Evolutionary conservation across 1,140 invertebrate species (phyloP).

Genomic region (Drosophila malerkotliana): DNA sequence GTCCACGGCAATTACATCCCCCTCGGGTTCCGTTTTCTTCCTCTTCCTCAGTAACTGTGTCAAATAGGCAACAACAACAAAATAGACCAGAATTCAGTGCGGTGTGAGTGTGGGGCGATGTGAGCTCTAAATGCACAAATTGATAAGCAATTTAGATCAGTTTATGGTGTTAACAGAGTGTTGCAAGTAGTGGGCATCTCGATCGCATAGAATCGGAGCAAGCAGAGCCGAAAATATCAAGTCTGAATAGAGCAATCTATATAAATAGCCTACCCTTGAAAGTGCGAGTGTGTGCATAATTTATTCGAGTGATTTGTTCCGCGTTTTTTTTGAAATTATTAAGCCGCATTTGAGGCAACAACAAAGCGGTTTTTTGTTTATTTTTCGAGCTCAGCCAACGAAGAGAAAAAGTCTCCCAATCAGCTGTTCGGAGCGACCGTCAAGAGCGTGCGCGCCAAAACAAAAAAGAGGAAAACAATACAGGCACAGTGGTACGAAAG

Average conservation of each 20-base stretch:
- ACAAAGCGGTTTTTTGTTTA: slow-evolving; percentile 56
- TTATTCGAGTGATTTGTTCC: slow-evolving; percentile 62
- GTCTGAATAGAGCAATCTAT: slow-evolving; percentile 16
- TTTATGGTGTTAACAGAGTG: neutral
- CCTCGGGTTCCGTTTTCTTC: slow-evolving; percentile 16
- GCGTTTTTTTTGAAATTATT: slow-evolving; percentile 50
- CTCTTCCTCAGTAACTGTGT: slow-evolving; percentile 58
- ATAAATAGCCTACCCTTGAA: slow-evolving; percentile 42
- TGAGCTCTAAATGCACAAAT: slow-evolving; percentile 29
- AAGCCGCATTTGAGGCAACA: slow-evolving; percentile 21
- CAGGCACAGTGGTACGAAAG: slow-evolving; percentile 42
- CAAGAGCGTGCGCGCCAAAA: slow-evolving; percentile 61
- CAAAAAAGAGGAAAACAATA: slow-evolving; percentile 21
- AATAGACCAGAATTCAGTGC: slow-evolving; percentile 18
- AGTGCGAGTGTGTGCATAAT: slow-evolving; percentile 43
- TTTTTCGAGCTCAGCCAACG: slow-evolving; percentile 52
- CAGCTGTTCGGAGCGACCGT: slow-evolving; percentile 57
- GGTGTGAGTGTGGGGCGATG: slow-evolving; percentile 11
- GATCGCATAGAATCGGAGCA: slow-evolving; percentile 10
- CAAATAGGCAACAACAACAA: slow-evolving; percentile 40
- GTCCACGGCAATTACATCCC: neutral
- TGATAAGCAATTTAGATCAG: slow-evolving; percentile 33
- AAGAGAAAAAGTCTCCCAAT: slow-evolving; percentile 53
- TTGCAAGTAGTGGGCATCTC: neutral
- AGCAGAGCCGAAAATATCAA: slow-evolving; percentile 3